phyloP scores from a whole-genome alignment of 2,113 vertebrate species.

The Archocentrus centrarchus region DNA sequence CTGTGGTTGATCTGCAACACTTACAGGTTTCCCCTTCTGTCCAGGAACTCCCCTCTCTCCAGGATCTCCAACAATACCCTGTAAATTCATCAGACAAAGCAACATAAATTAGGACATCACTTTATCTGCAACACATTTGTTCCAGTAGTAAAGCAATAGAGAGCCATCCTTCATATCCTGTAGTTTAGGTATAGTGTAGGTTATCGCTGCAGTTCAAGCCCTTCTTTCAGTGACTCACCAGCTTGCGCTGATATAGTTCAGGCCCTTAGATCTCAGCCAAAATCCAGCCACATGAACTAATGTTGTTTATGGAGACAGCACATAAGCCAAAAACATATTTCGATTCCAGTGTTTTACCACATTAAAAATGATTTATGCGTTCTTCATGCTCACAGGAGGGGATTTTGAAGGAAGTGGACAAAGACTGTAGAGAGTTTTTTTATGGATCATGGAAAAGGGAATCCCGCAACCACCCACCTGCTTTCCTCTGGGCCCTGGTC shows the following conservation, averaged over 20 bases:
- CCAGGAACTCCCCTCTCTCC: conserved; percentile 79
- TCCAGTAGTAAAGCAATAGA: neutral
- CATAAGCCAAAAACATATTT: conserved; percentile 55
- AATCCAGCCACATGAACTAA: conserved; percentile 61
- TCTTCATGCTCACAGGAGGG: conserved; percentile 26
- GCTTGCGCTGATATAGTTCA: conserved; percentile 49
- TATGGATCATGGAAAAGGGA: conserved; percentile 27
- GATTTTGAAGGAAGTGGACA: conserved; percentile 41
- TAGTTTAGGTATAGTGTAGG: neutral
- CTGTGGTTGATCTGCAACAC: conserved; percentile 34
- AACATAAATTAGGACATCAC: neutral
- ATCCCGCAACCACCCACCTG: conserved; percentile 72
- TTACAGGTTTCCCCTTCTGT: conserved; percentile 82
- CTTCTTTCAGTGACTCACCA: conserved; percentile 48
- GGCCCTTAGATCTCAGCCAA: conserved; percentile 42
- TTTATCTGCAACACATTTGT: neutral
- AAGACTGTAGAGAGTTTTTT: conserved; percentile 28
- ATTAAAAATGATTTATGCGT: conserved; percentile 58
- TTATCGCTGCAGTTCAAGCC: conserved; percentile 28
- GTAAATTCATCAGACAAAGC: conserved; percentile 39
- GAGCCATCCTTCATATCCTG: conserved; percentile 3
- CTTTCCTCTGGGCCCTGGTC: conserved; percentile 67
- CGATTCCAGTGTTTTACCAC: conserved; percentile 53
- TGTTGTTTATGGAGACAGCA: conserved; percentile 68
- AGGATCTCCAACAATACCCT: conserved; percentile 85